These are phyloP conservation scores for Geopemphigus sp. DNA, from an alignment of 1,140 invertebrate species.

Conservation along the genomic window DNA sequence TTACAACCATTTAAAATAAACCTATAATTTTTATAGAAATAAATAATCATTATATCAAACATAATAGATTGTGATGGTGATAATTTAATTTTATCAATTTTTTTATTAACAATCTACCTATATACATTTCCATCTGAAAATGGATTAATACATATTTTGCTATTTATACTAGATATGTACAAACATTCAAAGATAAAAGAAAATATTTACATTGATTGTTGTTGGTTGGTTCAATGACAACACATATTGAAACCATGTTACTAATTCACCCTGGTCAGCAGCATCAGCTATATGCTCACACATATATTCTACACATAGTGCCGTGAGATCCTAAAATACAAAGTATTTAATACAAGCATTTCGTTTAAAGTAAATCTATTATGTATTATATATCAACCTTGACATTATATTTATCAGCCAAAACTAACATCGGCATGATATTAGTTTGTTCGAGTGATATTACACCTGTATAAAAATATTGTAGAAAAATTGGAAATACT, in stretches of 20 bases:
- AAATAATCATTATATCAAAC: no score
- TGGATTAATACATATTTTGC: no score
- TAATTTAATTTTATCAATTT: no score
- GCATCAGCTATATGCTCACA: slow-evolving; percentile 80
- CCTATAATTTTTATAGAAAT: no score
- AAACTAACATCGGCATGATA: slow-evolving; percentile 79
- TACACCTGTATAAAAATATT: slow-evolving; percentile 89
- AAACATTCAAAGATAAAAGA: not conserved
- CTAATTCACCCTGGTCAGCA: slow-evolving; percentile 72
- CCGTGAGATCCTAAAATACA: slow-evolving; percentile 68
- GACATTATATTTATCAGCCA: slow-evolving; percentile 94
- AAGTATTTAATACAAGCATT: not conserved
- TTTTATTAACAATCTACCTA: no score
- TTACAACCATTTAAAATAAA: no score
- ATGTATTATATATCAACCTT: slow-evolving; percentile 59
- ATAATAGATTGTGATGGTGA: no score
- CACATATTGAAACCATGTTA: slow-evolving; percentile 89
- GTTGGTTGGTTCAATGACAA: slow-evolving; percentile 72
- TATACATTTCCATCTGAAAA: no score
- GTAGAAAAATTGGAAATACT: slow-evolving; percentile 85
- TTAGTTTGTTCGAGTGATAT: slow-evolving; percentile 78
- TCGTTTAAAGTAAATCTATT: not conserved
- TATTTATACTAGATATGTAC: not conserved
- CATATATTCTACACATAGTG: slow-evolving; percentile 84
- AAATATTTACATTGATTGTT: slow-evolving; percentile 2